Base-by-base conservation (phyloP, 2,797 vertebrate species). In the Lateolabrax maculatus region DNA sequence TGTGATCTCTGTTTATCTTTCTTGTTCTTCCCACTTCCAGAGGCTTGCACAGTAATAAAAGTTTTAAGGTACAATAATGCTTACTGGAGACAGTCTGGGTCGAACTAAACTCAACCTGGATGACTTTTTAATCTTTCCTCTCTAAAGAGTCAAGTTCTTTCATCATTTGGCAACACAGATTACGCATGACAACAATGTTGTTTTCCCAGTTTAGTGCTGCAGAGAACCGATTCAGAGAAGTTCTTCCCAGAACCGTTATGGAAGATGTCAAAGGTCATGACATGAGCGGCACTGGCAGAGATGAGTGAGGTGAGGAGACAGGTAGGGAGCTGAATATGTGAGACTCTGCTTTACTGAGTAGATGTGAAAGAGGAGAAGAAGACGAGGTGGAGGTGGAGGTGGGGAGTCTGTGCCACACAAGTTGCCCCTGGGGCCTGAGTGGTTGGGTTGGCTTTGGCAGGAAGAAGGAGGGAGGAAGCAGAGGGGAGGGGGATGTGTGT, bases 391-490 rank as follows among this genome's bases (percentile, higher is more conserved):
- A 61, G 4, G 66, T 9, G 49, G 65, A 56, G 39, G 36, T n/a
- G 37, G 80, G 62, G 53, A 36, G 57, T 77, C 63, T 78, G 55
- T 91, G 90, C 94, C 92, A 93, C 94, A 94, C 91, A 92, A 89
- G 92, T 92, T 89, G 92, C 90, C 92, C 93, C 87, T 70, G 79
- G 84, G 90, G 88, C 84, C 65, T 63, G 85, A 87, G 73, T 71
- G 86, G 85, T 75, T 46, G 53, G 64, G 53, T 84, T 80, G 83
- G 81, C 85, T 90, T 82, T 87, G 84, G 87, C 90, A 83, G 85
- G 76, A 84, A 83, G 83, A 61, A 49, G 74, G 82, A 63, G 65
- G 73, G 80, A 77, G 87, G 78, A 81, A 71, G 77, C 37, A 49
- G 60, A 73, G 77, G 60, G 77, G 84, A 74, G 76, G 86, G 64